Base-by-base conservation (phyloP, 2,888 invertebrate genomes). In the Ganaspis brasiliensis region DNA sequence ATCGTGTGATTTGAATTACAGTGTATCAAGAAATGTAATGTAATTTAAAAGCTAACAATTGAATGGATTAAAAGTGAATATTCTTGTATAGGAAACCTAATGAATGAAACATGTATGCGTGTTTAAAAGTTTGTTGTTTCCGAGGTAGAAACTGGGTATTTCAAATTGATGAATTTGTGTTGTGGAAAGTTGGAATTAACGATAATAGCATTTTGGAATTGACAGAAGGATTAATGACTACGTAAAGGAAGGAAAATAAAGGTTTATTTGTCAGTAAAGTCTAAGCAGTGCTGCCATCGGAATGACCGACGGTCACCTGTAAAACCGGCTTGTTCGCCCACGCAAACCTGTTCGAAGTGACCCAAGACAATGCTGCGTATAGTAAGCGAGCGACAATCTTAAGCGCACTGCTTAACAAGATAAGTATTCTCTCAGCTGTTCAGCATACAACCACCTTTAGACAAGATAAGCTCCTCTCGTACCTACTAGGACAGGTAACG, bases 401-500 rank as follows among this genome's bases (percentile, higher is more conserved):
- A 89, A 89, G 87, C 87, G 87, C 88, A 85, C 84, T 87, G 87
- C 87, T 88, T 87, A 87, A 89, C 90, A 90, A 88, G 90, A 90
- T 89, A 90, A 90, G n/a, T n/a, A n/a, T n/a, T n/a, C n/a, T n/a
- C n/a, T n/a, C n/a, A n/a, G n/a, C n/a, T n/a, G n/a, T n/a, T n/a
- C n/a, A 89, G 83, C 87, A 89, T 82, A 84, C 83, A 84, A 86
- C 83, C 83, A 82, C 83, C 84, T 78, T 78, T 67, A 76, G 86
- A 88, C 87, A 87, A 89, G 88, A 89, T 88, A 88, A 88, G 83
- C 81, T 76, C 75, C 74, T 81, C 79, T 75, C 78, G 79, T 76
- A 73, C 71, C 77, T 80, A 80, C 80, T 73, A 75, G 26, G 72
- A 73, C 76, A 77, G 73, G 80, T 82, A 78, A 80, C 74, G 80